phyloP scores from a whole-genome alignment of 2,113 vertebrate genomes.

The Burhinus bistriatus region DNA sequence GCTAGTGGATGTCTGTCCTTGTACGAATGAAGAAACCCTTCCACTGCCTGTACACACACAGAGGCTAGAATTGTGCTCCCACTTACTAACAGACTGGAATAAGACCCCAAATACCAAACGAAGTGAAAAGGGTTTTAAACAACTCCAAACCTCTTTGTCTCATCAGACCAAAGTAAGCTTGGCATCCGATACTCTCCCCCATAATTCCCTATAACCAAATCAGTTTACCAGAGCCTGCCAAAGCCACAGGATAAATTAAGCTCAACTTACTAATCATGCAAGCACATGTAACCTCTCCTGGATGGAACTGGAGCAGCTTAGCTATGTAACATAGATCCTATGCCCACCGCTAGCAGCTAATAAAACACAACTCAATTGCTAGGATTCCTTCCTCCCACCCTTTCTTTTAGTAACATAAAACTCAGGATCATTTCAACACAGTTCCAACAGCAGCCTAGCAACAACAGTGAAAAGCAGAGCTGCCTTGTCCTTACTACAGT shows the following conservation, averaged over 20 bases:
- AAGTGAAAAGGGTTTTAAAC: not conserved
- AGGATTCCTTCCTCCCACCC: not conserved
- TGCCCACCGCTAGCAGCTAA: not conserved
- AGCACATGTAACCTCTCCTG: not conserved
- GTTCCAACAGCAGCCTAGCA: slow-evolving; percentile 14
- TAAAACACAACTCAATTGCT: not conserved
- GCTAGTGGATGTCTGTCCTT: not conserved
- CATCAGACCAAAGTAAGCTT: not conserved
- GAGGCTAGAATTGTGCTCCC: not conserved
- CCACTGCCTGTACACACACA: not conserved
- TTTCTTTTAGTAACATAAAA: not conserved
- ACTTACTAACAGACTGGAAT: not conserved
- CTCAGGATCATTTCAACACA: not conserved
- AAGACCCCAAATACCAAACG: not conserved
- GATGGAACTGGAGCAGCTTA: not conserved
- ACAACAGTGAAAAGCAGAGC: not conserved
- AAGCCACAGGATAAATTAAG: slow-evolving; percentile 19
- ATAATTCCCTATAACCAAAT: not conserved
- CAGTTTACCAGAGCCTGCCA: slow-evolving; percentile 7
- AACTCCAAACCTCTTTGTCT: not conserved
- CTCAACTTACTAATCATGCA: not conserved
- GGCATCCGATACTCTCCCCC: not conserved
- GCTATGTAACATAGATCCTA: not conserved
- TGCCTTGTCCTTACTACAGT: not conserved
- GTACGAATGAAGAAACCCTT: not conserved